Conservation (phyloP, 2,113 vertebrate species). For the Pollachius pollachius region DNA sequence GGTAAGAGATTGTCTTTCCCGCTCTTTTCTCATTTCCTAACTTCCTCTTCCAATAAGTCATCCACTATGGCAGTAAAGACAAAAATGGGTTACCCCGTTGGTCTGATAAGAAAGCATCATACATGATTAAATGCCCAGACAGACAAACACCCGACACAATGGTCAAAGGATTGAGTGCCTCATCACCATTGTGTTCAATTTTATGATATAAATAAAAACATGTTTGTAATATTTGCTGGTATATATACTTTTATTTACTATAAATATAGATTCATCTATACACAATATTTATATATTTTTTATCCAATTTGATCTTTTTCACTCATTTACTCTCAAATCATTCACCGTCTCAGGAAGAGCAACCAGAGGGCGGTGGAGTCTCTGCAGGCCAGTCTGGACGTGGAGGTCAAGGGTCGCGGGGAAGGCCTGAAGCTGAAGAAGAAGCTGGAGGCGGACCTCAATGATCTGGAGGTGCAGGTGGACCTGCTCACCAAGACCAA, state of each 20-base stretch:
- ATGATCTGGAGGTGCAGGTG: constrained; percentile 74
- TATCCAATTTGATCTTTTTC: background rate
- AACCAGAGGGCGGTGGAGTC: constrained; percentile 77
- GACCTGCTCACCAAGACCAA: constrained; percentile 74
- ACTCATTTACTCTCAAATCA: background rate
- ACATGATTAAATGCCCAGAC: too few species aligned
- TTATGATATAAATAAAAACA: too few species aligned
- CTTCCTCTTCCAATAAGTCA: background rate
- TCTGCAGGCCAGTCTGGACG: constrained; percentile 74
- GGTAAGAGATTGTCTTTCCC: constrained; percentile 27
- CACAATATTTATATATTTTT: background rate
- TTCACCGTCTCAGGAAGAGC: constrained; percentile 59
- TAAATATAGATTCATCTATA: too few species aligned
- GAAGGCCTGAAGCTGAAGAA: constrained; percentile 75
- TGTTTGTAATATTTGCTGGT: too few species aligned
- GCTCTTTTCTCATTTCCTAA: background rate
- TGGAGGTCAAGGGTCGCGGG: constrained; percentile 67
- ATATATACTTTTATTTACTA: too few species aligned
- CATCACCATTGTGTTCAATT: too few species aligned
- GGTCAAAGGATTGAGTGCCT: too few species aligned
- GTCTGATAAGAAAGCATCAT: too few species aligned
- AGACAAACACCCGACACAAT: too few species aligned
- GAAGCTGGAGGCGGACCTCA: constrained; percentile 71
- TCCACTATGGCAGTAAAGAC: too few species aligned
- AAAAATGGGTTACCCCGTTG: too few species aligned